Conservation (phyloP, 2,888 invertebrate genomes). For the Drosophila tanythrix region DNA sequence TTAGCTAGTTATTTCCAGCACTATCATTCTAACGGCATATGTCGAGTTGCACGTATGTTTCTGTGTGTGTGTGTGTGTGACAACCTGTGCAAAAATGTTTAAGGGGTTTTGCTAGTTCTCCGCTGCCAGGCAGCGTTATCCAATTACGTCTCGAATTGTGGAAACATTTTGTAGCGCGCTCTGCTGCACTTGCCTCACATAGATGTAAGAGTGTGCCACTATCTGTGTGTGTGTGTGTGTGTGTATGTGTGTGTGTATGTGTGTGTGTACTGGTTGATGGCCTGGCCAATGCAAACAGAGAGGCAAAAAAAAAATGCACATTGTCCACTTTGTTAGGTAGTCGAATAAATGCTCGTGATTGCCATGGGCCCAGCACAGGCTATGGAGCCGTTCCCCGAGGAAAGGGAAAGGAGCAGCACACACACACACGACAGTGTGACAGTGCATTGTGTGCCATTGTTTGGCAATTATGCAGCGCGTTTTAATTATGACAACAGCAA, state of each 20-base stretch:
- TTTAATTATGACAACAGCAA: slow-evolving; percentile 69
- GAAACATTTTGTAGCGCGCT: slow-evolving; percentile 46
- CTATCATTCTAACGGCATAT: slow-evolving; percentile 11
- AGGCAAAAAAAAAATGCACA: slow-evolving; percentile 41
- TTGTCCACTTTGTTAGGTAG: slow-evolving; percentile 62
- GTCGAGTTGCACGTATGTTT: slow-evolving; percentile 4
- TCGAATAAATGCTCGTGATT: slow-evolving; percentile 59
- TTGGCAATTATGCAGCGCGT: slow-evolving; percentile 71
- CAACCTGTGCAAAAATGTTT: slow-evolving; percentile 53
- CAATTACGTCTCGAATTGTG: slow-evolving; percentile 54
- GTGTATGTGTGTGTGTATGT: slow-evolving; percentile 11
- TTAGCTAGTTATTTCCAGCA: slow-evolving; percentile 1
- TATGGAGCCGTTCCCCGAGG: neutral
- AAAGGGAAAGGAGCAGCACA: neutral
- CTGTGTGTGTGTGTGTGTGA: slow-evolving; percentile 25
- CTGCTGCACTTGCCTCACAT: slow-evolving; percentile 16
- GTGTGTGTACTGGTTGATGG: slow-evolving; percentile 41
- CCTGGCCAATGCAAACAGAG: slow-evolving; percentile 49
- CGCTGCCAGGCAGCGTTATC: slow-evolving; percentile 52
- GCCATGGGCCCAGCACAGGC: slow-evolving; percentile 25
- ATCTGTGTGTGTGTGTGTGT: slow-evolving; percentile 9
- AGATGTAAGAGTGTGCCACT: slow-evolving; percentile 1
- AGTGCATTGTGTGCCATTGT: slow-evolving; percentile 58
- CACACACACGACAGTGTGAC: neutral
- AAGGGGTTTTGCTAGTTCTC: slow-evolving; percentile 32